These are phyloP conservation scores for Acrocephalus scirpaceus DNA, from an alignment of 2,797 vertebrate species.

Conservation along the genomic window DNA sequence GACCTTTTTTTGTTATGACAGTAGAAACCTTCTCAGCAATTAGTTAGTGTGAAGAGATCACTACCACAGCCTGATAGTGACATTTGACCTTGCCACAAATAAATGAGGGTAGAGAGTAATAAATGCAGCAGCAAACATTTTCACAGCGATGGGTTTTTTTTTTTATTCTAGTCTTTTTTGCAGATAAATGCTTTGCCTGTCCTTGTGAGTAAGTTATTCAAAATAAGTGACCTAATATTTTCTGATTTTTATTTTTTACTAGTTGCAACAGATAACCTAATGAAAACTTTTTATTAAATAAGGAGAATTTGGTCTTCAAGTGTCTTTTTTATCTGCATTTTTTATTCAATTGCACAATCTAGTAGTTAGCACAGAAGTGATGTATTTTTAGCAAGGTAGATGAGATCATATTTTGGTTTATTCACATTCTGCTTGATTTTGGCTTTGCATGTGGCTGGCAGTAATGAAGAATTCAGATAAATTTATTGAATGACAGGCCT, in stretches of 20 bases:
- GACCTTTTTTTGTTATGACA: background rate
- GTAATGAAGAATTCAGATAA: background rate
- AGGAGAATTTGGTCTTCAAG: background rate
- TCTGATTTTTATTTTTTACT: background rate
- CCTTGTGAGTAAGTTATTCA: background rate
- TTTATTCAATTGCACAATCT: background rate
- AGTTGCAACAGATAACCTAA: background rate
- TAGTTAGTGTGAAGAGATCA: background rate
- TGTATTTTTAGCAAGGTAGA: background rate
- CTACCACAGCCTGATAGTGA: background rate
- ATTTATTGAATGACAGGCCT: background rate
- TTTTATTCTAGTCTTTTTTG: background rate
- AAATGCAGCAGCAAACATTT: background rate
- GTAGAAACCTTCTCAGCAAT: background rate
- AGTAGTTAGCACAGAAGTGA: background rate
- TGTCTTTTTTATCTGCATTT: background rate
- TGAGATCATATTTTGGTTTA: background rate
- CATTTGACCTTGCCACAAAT: background rate
- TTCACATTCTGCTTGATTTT: background rate
- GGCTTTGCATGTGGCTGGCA: background rate
- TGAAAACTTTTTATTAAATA: background rate
- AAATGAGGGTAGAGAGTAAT: background rate
- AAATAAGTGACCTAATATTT: background rate
- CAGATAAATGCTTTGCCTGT: background rate
- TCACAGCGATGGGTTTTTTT: background rate